Base-by-base conservation (phyloP, 2,113 vertebrate genomes). In the Lepus timidus region DNA sequence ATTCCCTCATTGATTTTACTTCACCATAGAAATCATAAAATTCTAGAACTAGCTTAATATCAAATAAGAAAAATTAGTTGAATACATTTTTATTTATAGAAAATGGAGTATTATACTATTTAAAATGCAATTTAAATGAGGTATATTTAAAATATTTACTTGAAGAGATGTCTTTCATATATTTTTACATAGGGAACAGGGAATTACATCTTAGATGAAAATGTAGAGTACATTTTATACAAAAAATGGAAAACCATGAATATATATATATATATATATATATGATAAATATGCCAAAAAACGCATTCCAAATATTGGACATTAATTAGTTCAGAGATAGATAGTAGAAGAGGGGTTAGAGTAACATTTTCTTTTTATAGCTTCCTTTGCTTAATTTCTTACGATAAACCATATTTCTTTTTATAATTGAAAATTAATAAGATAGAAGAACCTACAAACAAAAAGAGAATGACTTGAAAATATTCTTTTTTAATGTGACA, bases 341-440 rank as follows among this genome's bases (percentile, higher is more conserved):
- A 74, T 22, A 61, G 1, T 36, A 71, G 6, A 27, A 80, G 22
- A 19, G 23, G 39, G 84, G 3, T 79, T 93, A 62, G 12, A 51
- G 27, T 74, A 78, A 67, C 1, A 76, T 51, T 88, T 88, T 75
- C 61, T 75, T 92, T 95, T 85, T 20, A 86, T 22, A 92, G 39
- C 3, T 81, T 85, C 1, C 6, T 71, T n/a, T 70, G 9, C 68
- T 75, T 75, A 74, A 61, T 78, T 89, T 81, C 31, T 90, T 75
- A 19, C 51, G 76, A 64, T 64, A 70, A 87, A 58, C 23, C 16
- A 23, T 0, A 10, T 92, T 79, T 17, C 33, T 52, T 94, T 86
- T 65, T 49, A 65, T 67, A 62, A 84, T 84, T 82, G 90, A 88
- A 94, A 91, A 52, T 65, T 74, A 86, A 2, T 49, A 81, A 83